These are phyloP conservation scores for Leptinotarsa peninsularis DNA, from an alignment of 2,888 invertebrate species.

Conservation along the genomic window DNA sequence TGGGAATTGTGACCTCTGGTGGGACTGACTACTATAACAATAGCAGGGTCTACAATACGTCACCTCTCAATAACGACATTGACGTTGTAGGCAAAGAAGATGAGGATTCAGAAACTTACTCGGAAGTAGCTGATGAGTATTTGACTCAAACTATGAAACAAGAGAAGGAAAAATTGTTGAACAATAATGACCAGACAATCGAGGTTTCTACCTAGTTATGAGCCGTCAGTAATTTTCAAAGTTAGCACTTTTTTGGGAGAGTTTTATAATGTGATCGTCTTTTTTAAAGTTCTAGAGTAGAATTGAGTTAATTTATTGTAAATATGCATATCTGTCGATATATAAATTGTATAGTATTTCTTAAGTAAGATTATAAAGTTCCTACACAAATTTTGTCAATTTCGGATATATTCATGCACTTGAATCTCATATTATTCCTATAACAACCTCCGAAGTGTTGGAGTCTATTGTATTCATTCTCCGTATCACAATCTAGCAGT, in stretches of 20 bases:
- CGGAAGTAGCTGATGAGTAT: slow-evolving; percentile 59
- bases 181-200: slow-evolving; percentile 73
- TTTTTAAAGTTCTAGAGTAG: slow-evolving; percentile 1
- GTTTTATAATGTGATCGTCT: slow-evolving; percentile 25
- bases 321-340: slow-evolving; percentile 22
- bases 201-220: slow-evolving; percentile 71
- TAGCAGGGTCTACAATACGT: slow-evolving; percentile 65
- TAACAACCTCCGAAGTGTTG: background rate
- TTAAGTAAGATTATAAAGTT: slow-evolving; percentile 53
- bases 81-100: slow-evolving; percentile 69
- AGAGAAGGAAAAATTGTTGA: slow-evolving; percentile 70
- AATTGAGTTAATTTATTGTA: slow-evolving; percentile 9
- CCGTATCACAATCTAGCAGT: background rate
- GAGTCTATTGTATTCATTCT: background rate
- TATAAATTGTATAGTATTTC: slow-evolving; percentile 25
- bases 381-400: slow-evolving; percentile 54
- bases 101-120: slow-evolving; percentile 64
- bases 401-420: slow-evolving; percentile 24
- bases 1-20: slow-evolving; percentile 80
- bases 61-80: slow-evolving; percentile 65
- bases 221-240: background rate
- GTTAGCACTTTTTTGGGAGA: background rate
- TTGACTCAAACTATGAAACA: slow-evolving; percentile 60
- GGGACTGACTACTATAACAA: slow-evolving; percentile 63
- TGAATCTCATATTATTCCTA: slow-evolving; percentile 6